Evolutionary conservation across 2,113 vertebrate genomes (phyloP).

Genomic region (Taxidea taxus): DNA sequence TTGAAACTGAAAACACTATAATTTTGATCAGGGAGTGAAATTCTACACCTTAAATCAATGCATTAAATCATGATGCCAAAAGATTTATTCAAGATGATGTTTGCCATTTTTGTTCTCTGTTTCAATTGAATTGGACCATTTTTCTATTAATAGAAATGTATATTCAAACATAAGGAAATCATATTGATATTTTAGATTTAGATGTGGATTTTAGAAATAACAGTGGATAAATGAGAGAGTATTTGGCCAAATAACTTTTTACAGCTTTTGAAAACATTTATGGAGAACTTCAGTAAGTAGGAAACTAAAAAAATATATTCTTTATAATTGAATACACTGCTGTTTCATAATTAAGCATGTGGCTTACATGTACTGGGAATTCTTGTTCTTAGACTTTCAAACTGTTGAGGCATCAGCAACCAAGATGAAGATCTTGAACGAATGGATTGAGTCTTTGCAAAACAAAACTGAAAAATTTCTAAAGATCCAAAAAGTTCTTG

Average conservation of each 20-base stretch:
- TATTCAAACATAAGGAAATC: not conserved
- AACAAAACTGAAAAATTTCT: not conserved
- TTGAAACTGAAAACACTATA: not conserved
- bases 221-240: not conserved
- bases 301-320: not conserved
- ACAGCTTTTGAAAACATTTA: not conserved
- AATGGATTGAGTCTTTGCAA: not conserved
- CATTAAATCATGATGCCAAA: not conserved
- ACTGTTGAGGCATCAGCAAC: not conserved
- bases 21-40: not conserved
- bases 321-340: not conserved
- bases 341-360: not conserved
- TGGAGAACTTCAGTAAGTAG: not conserved
- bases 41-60: not conserved
- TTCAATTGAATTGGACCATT: not conserved
- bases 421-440: not conserved
- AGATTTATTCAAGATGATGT: not conserved
- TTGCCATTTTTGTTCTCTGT: not conserved
- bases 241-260: not conserved
- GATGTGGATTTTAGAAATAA: not conserved
- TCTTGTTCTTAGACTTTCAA: slow-evolving; percentile 49
- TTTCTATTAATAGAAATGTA: not conserved
- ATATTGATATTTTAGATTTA: not conserved
- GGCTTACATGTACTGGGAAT: not conserved
- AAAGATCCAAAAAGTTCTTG: not conserved